Evolutionary conservation across 30 jellyfish, hydroid and myxozoan genomes (phyloP).

Genomic region (Rhopilema esculentum): DNA sequence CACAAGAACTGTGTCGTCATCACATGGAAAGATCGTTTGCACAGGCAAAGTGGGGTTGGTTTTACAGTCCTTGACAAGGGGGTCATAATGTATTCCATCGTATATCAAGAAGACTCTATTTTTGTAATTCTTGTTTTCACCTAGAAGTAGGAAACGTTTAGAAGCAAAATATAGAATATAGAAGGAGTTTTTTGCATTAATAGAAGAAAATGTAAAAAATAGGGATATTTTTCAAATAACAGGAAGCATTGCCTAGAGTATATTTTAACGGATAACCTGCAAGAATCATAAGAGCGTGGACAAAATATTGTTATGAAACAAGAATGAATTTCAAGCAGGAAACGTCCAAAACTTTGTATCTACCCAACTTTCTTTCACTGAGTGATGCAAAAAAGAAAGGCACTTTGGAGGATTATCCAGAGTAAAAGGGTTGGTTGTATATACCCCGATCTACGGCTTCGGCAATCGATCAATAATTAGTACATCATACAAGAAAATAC

Average conservation of each 20-base stretch:
- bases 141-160: conserved; percentile 13
- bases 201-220: not conserved
- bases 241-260: too few species aligned
- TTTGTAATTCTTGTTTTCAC: conserved; percentile 73
- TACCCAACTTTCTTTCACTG: too few species aligned
- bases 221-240: not conserved
- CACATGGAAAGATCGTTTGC: conserved; percentile 72
- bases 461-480: too few species aligned
- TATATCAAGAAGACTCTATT: conserved; percentile 78
- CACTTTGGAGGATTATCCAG: not conserved
- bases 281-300: too few species aligned
- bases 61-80: conserved; percentile 46
- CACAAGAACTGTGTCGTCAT: conserved; percentile 46
- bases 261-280: too few species aligned
- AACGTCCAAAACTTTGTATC: too few species aligned
- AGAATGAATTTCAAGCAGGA: too few species aligned
- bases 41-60: conserved; percentile 4
- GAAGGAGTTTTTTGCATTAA: not conserved
- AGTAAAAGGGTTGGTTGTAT: too few species aligned
- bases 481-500: too few species aligned
- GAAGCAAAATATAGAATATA: not conserved
- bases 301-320: too few species aligned
- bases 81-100: conserved; percentile 96
- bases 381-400: not conserved
- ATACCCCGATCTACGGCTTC: too few species aligned